Conservation (phyloP, 2,113 vertebrate genomes). For the Actenoides lindsayi region DNA sequence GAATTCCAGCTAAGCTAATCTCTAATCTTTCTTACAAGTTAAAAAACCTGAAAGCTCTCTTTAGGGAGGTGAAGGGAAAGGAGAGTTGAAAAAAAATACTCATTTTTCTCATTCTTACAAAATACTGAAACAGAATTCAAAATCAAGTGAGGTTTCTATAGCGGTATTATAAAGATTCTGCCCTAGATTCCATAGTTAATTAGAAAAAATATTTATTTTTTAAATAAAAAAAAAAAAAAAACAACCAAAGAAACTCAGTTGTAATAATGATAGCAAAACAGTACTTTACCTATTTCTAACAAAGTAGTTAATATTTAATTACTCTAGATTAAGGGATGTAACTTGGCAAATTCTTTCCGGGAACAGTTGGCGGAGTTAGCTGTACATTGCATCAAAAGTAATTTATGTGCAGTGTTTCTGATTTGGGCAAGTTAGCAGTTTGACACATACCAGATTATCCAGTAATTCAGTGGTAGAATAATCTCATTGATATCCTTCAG, state of each 20-base stretch:
- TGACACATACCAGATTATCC: not conserved
- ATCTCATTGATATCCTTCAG: not conserved
- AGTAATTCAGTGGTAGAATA: not conserved
- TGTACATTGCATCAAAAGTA: not conserved
- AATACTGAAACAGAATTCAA: not conserved
- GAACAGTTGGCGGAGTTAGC: not conserved
- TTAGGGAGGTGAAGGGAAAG: not conserved
- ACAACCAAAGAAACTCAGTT: not conserved
- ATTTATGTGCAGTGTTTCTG: not conserved
- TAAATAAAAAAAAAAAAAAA: not conserved
- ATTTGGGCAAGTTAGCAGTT: not conserved
- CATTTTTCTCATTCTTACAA: not conserved
- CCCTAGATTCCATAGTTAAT: not conserved
- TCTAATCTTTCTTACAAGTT: not conserved
- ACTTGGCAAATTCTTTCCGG: not conserved
- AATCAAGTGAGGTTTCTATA: not conserved
- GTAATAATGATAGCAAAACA: not conserved
- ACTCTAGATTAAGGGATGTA: not conserved
- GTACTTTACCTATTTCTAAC: not conserved
- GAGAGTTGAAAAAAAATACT: not conserved
- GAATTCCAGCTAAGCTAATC: conserved; percentile 35
- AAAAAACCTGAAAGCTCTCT: not conserved
- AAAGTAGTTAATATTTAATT: not conserved
- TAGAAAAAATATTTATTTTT: not conserved
- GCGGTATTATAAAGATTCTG: not conserved